Conservation (phyloP, 2,888 invertebrate genomes). For the Pelosia muscerda region DNA sequence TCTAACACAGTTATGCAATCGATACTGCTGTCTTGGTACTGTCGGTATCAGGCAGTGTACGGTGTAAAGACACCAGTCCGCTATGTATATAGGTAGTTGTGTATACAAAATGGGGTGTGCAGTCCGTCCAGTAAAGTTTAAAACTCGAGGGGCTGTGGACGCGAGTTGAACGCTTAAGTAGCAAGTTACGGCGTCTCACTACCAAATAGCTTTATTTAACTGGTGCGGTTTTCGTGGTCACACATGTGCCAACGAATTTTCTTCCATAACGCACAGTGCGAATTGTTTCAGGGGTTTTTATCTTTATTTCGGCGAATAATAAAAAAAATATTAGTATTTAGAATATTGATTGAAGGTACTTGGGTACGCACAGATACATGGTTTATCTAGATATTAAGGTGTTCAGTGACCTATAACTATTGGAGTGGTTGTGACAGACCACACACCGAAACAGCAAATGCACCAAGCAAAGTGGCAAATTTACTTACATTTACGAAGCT, state of each 20-base stretch:
- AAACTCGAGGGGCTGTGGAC: constrained; percentile 49
- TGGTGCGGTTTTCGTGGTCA: no score
- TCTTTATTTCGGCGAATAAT: background rate
- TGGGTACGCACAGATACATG: no score
- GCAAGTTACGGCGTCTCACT: constrained; percentile 49
- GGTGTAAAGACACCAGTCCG: constrained; percentile 9
- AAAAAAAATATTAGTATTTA: background rate
- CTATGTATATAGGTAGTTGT: constrained; percentile 1
- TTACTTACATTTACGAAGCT: no score
- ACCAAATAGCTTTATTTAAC: constrained; percentile 48
- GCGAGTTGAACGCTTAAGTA: constrained; percentile 48
- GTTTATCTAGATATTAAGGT: no score
- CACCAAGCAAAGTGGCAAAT: no score
- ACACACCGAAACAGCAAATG: no score
- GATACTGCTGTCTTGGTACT: background rate
- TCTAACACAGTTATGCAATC: background rate
- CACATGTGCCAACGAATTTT: no score
- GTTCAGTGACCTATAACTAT: no score
- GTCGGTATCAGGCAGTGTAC: constrained; percentile 3
- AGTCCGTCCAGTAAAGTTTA: constrained; percentile 41
- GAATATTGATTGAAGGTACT: no score
- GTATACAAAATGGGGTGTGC: constrained; percentile 36
- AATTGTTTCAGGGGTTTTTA: background rate
- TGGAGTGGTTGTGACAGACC: no score
- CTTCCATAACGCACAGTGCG: no score